Conservation (phyloP, 2,113 vertebrate species). For the Sinocyclocheilus maitianheensis region DNA sequence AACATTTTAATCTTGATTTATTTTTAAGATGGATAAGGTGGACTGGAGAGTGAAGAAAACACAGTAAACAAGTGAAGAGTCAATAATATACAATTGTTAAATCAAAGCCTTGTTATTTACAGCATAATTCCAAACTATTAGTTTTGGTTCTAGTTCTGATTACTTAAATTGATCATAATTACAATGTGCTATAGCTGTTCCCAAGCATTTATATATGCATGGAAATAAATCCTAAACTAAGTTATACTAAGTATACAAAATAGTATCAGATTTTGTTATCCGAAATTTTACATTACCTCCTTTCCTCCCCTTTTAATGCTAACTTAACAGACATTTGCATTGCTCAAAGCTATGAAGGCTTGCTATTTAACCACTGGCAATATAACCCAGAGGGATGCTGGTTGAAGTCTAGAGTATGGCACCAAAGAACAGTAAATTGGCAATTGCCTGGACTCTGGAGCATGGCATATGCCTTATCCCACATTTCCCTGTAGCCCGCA, state of each 20-base stretch:
- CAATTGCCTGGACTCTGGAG: constrained; percentile 11
- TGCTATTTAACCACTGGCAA: constrained; percentile 3
- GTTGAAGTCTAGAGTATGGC: constrained; percentile 22
- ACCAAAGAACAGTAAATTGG: constrained; percentile 40
- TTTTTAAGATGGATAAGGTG: not conserved
- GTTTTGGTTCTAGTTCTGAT: not conserved
- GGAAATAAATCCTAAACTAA: not conserved
- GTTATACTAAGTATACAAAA: not conserved
- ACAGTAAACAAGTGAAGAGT: not conserved
- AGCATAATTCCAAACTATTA: not conserved
- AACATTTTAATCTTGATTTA: not conserved
- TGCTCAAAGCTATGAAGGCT: constrained; percentile 7
- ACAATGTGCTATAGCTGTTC: not conserved
- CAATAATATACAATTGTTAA: no score
- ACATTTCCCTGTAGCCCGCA: constrained; percentile 25
- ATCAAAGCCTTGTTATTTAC: not conserved
- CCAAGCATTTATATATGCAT: not conserved
- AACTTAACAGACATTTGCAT: constrained; percentile 6
- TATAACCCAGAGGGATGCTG: constrained; percentile 22
- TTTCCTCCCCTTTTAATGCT: not conserved
- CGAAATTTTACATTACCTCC: not conserved
- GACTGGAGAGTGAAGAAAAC: not conserved
- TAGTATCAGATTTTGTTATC: no score
- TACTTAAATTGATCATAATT: not conserved
- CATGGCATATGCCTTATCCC: constrained; percentile 38